Evolutionary conservation across 2,113 vertebrate genomes (phyloP).

Genomic region (Noturus placidus): DNA sequence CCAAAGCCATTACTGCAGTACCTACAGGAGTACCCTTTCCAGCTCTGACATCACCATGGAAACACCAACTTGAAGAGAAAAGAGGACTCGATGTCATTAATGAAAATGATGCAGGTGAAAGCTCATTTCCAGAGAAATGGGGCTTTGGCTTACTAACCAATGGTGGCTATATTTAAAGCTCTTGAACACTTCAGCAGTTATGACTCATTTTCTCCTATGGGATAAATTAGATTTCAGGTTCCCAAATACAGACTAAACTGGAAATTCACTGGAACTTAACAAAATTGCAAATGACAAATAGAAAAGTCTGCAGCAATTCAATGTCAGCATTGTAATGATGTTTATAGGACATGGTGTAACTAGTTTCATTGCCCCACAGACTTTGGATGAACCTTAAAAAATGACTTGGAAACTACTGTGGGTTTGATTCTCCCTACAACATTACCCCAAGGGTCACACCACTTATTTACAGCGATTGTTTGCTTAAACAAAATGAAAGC

Average conservation of each 20-base stretch:
- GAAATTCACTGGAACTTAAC: slow-evolving; percentile 16
- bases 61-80: slow-evolving; percentile 20
- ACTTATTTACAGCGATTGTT: neutral
- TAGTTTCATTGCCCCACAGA: neutral
- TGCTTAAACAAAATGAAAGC: neutral
- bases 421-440: neutral
- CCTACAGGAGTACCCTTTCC: slow-evolving; percentile 93
- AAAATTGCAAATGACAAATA: slow-evolving; percentile 11
- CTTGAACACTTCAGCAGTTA: neutral
- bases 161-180: slow-evolving; percentile 31
- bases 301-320: neutral
- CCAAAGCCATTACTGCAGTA: slow-evolving; percentile 84
- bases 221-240: slow-evolving; percentile 25
- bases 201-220: neutral
- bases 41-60: slow-evolving; percentile 77
- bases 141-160: slow-evolving; percentile 29
- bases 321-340: neutral
- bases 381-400: neutral
- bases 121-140: slow-evolving; percentile 17
- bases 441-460: neutral
- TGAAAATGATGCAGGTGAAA: slow-evolving; percentile 11
- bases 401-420: neutral
- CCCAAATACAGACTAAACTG: neutral
- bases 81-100: slow-evolving; percentile 10
- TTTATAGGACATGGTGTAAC: neutral